Evolutionary conservation across 2,113 vertebrate genomes (phyloP), one percentile per base, ranked within the genome.

Genomic region (Bubalus kerabau): DNA sequence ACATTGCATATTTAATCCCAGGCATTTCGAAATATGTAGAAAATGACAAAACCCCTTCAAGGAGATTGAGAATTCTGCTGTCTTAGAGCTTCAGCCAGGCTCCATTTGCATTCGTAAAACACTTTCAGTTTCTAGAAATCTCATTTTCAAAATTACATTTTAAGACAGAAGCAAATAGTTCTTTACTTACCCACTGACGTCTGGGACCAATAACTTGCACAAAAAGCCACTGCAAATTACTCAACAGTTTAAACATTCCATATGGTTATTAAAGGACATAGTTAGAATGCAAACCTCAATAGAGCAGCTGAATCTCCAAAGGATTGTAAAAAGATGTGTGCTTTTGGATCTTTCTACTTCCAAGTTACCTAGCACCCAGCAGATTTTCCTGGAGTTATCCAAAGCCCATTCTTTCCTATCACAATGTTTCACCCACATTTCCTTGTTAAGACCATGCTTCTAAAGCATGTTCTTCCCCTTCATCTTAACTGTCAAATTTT

Each of bases 71-170:
- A 95, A 36, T 85, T 95, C 57, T 16, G 54, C 50, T 76, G 26
- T 87, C 54, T 90, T 85, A 67, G 28, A 85, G 21, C 21, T 50
- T 94, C 48, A 94, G 26, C 43, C 9, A 67, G 48, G 40, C 48
- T 88, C 74, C 54, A 59, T 88, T 90, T 96, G 36, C 87, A 95
- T 86, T 92, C 43, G 19, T 82, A 87, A 85, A 64, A 91, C 54
- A 97, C n/a, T 84, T 95, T 32, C 7, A 62, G 54, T 62, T 93
- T 96, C 21, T 84, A 85, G 59, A 81, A 90, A 46, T 88, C 54
- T 87, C 40, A 76, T 96, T 96, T 81, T 52, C 87, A 94, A 89
- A 95, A 62, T 92, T 92, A 40, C 21, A 80, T 80, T 90, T 97
- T 86, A 90, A 96, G 23, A 89, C 32, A 87, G 46, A 97, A 87